Evolutionary conservation across 1,140 invertebrate genomes (phyloP), one percentile per base, ranked within the genome.

Genomic region (Cataglyphis hispanica): DNA sequence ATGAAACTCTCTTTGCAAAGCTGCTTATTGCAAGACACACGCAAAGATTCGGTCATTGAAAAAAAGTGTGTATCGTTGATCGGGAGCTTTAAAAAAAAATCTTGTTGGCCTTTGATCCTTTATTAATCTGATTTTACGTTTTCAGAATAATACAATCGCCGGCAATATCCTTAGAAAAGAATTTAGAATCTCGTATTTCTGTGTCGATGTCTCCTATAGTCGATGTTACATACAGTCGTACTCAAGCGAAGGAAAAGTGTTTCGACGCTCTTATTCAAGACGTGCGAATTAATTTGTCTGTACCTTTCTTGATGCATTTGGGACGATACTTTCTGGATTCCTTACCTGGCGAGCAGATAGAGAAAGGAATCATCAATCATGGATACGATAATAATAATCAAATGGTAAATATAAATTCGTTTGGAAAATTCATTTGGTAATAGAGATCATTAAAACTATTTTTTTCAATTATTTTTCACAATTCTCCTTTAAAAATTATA

Each of bases 191-290:
- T 16, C 95, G 96, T 60, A 96, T 97, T 85, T 96, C 96, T 7
- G 95, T 97, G 0, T 97, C 96, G 16, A 96, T 96, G 89, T 96
- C 97, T 10, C 97, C 97, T 27, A 96, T 97, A 66, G 95, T 97
- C 22, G 97, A 97, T 89, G 92, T 97, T 2, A 96, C 96, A 0
- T 97, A 96, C 92, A 95, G 96, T 90, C 95, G 96, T 89, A 96
- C 96, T 31, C 96, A 96, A 87, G 95, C 96, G n/a, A 95, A 96
- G 34, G 97, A 97, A 85, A 95, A 94, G 86, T 96, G 95, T 92
- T 95, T 96, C 46, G 97, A 98, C 92, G 95, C 97, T 34, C 95
- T 97, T 19, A 96, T 98, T 19, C 97, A 98, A 89, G 96, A 97
- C 70, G 96, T 97, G 4, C 95, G 97, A 67, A 90, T 98, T n/a